Conservation (phyloP, 2,113 vertebrate species). For the Forbesichthys papilliferus region DNA sequence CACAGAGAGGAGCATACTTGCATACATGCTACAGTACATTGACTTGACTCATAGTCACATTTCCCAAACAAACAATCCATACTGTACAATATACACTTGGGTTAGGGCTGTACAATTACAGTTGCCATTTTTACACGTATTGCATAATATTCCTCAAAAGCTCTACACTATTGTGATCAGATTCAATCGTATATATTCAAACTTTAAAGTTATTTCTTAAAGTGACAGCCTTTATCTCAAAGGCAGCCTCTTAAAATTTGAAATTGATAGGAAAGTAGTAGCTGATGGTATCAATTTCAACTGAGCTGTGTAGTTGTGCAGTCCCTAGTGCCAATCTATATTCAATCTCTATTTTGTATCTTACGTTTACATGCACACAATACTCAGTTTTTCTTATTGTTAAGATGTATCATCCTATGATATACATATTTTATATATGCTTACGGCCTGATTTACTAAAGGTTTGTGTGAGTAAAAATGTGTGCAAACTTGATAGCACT, state of each 20-base stretch:
- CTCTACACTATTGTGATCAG: neutral
- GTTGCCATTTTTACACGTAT: neutral
- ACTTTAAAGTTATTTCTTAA: neutral
- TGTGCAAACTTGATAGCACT: too few species aligned
- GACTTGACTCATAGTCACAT: neutral
- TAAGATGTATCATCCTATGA: too few species aligned
- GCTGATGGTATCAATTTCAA: neutral
- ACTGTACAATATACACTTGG: neutral
- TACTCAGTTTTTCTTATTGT: too few species aligned
- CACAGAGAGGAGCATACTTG: conserved; percentile 8
- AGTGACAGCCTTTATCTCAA: neutral
- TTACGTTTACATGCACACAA: too few species aligned
- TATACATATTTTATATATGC: too few species aligned
- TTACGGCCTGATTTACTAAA: too few species aligned
- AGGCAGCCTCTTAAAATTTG: neutral
- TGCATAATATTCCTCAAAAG: neutral
- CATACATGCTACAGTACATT: neutral
- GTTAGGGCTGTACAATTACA: neutral
- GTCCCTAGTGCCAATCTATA: conserved; percentile 3
- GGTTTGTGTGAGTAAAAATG: too few species aligned
- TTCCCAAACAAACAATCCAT: neutral
- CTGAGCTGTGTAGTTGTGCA: neutral
- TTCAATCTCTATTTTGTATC: conserved; percentile 1
- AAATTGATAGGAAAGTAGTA: neutral
- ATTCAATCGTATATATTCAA: neutral